Base-by-base conservation (phyloP, 1,140 invertebrate genomes). In the Drosophila sturtevanti region DNA sequence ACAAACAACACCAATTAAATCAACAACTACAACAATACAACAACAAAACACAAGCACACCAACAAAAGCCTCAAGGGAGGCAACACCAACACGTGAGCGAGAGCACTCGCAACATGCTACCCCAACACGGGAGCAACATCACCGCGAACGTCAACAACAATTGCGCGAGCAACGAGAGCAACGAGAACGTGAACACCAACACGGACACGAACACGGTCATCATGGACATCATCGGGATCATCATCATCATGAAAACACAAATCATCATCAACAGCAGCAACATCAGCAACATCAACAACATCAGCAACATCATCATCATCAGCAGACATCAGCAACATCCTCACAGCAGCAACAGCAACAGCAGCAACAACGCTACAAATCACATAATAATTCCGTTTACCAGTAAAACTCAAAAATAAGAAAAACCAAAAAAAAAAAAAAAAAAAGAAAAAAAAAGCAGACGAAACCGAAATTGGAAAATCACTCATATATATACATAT, bases 341-440 rank as follows among this genome's bases (percentile, higher is more conserved):
- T 14, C 70, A 52, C 73, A 78, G 65, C 80, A 84, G 51, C 80
- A 84, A 60, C 82, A 80, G 59, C 70, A 79, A 16, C 69, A 82
- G 54, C 62, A 75, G 41, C 76, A 79, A 60, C 74, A 79, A 21
- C 84, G 84, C 79, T 87, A 86, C 70, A 90, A 91, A 80, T 70
- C 68, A 78, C 82, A 91, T 91, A 84, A 91, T 91, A 91, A 91
- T 91, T 91, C 89, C 89, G 89, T 91, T 91, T 91, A 91, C 89
- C 89, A 91, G 77, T 91, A 89, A 90, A 78, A 73, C 54, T 63
- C 62, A 61, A 62, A 59, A 41, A 77, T 76, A 21, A 21, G 24
- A 27, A 34, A 34, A 18, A 56, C n/a, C n/a, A n/a, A 77, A 79
- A 21, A 21, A 52, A 27, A 34, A 34, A 18, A 56, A 35, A 61